These are phyloP conservation scores for Tigriopus californicus DNA, from an alignment of 2,888 invertebrate species.

Conservation along the genomic window DNA sequence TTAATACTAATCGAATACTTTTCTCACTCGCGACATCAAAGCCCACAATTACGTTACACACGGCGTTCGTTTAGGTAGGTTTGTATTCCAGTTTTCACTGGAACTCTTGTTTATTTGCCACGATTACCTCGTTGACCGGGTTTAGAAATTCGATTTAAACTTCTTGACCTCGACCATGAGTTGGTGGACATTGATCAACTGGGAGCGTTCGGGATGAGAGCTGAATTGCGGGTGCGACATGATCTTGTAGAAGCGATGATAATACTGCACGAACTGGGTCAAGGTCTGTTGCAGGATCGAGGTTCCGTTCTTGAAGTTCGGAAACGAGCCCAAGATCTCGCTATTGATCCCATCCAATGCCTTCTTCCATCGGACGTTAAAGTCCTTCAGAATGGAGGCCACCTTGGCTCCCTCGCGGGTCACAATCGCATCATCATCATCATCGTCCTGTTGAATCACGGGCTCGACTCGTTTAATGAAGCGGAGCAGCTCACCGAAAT, in stretches of 20 bases:
- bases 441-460: slow-evolving; percentile 52
- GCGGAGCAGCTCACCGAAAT: slow-evolving; percentile 88
- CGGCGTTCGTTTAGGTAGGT: too few species aligned
- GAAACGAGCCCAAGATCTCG: slow-evolving; percentile 84
- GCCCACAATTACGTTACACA: too few species aligned
- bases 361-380: slow-evolving; percentile 83
- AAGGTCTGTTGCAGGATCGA: slow-evolving; percentile 81
- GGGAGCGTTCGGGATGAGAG: slow-evolving; percentile 30
- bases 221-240: slow-evolving; percentile 45
- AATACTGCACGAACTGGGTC: slow-evolving; percentile 89
- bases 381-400: slow-evolving; percentile 56
- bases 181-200: slow-evolving; percentile 91
- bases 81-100: too few species aligned
- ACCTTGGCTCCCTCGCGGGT: too few species aligned
- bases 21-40: too few species aligned
- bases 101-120: slow-evolving; percentile 26
- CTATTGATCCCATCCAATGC: slow-evolving; percentile 83
- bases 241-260: slow-evolving; percentile 87
- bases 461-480: slow-evolving; percentile 90
- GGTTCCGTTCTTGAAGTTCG: slow-evolving; percentile 85
- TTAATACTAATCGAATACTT: too few species aligned
- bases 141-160: slow-evolving; percentile 81
- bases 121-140: not conserved
- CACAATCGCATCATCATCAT: slow-evolving; percentile 28
- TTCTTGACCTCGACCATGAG: slow-evolving; percentile 99